These are phyloP conservation scores for Phaedon cochleariae DNA, from an alignment of 2,888 invertebrate species.

Conservation along the genomic window DNA sequence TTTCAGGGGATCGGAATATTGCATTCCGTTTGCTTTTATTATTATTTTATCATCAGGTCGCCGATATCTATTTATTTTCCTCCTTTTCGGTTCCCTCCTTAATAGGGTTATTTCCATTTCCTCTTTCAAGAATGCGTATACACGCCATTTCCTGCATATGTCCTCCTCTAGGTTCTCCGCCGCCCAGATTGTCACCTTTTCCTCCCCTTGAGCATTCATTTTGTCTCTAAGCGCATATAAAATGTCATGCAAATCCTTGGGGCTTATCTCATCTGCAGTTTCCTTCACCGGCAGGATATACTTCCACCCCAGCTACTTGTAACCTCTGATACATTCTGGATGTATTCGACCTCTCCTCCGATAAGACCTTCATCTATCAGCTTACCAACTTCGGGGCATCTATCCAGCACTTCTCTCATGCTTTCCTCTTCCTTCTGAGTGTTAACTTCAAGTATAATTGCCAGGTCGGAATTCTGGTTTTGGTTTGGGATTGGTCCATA, in stretches of 20 bases:
- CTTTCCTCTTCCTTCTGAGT: no score
- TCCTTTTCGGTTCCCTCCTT: not conserved
- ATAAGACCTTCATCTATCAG: no score
- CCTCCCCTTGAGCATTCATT: not conserved
- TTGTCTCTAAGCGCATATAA: not conserved
- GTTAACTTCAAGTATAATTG: no score
- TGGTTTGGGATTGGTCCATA: no score
- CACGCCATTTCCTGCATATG: conserved; percentile 1
- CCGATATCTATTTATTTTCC: not conserved
- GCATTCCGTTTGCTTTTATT: conserved; percentile 1
- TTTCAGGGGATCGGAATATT: not conserved
- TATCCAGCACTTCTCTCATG: no score
- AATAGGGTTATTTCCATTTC: not conserved
- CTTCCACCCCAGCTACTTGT: no score
- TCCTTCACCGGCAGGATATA: no score
- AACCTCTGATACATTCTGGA: no score
- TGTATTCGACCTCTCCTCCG: no score
- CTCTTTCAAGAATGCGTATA: not conserved
- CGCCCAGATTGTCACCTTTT: not conserved
- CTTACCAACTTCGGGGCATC: no score
- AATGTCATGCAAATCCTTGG: not conserved
- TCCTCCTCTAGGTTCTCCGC: not conserved
- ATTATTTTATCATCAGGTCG: not conserved
- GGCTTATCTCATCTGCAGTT: not conserved
- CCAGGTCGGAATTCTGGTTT: conserved; percentile 10